Evolutionary conservation across 2,888 invertebrate genomes (phyloP).

Genomic region (Drosophila falleni): DNA sequence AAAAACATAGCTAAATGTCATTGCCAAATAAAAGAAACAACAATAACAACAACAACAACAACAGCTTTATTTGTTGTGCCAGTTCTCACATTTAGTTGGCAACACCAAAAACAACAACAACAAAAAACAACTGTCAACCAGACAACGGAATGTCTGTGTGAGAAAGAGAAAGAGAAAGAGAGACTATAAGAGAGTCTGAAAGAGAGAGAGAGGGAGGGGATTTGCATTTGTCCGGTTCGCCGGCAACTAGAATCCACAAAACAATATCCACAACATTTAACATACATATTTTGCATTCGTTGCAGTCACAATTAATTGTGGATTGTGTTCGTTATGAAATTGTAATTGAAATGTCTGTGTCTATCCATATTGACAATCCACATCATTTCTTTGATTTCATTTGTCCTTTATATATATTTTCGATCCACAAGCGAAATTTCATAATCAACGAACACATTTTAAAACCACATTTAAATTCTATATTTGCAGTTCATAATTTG

Average conservation of each 20-base stretch:
- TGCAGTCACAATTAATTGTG: conserved; percentile 20
- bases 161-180: not conserved
- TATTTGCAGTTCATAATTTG: too few species aligned
- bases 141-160: conserved; percentile 1
- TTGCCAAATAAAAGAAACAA: conserved; percentile 31
- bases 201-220: not conserved
- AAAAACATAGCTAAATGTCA: conserved; percentile 40
- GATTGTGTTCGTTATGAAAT: not conserved
- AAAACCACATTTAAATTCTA: not conserved
- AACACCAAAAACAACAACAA: conserved; percentile 10
- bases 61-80: conserved; percentile 6
- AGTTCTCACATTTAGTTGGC: conserved; percentile 7
- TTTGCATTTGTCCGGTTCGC: conserved; percentile 31
- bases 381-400: too few species aligned
- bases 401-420: too few species aligned
- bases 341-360: not conserved
- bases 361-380: not conserved
- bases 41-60: not conserved
- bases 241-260: conserved; percentile 32
- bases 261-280: not conserved
- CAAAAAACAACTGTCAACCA: conserved; percentile 20
- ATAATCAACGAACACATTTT: too few species aligned
- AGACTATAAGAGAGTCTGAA: not conserved
- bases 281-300: not conserved
- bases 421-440: too few species aligned